These are phyloP conservation scores for Pissodes strobi DNA, from an alignment of 1,140 invertebrate genomes.

Conservation along the genomic window DNA sequence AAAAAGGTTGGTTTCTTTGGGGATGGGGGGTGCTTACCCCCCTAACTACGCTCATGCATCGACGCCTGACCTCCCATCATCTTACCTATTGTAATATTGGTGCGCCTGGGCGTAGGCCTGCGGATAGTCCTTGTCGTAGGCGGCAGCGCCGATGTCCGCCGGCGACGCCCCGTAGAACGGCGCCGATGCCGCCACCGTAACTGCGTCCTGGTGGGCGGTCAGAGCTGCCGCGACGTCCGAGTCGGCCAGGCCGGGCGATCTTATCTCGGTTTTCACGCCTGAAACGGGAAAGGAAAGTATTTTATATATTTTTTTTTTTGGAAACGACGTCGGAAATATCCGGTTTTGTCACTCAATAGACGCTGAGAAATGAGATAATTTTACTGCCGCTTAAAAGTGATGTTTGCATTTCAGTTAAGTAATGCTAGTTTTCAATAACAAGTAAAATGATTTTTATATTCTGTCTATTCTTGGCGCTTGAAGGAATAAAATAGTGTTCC, in stretches of 20 bases:
- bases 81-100: constrained; percentile 72
- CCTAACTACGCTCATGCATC: too few relatives aligned
- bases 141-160: constrained; percentile 46
- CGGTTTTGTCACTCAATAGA: too few relatives aligned
- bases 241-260: constrained; percentile 63
- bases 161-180: constrained; percentile 46
- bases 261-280: constrained; percentile 65
- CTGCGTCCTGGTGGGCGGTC: constrained; percentile 46
- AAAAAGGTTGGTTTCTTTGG: too few relatives aligned
- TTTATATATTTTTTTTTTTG: neutral
- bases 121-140: constrained; percentile 54
- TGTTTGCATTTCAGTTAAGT: too few relatives aligned
- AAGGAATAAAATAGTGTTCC: too few relatives aligned
- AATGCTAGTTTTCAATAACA: too few relatives aligned
- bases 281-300: constrained; percentile 7
- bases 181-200: constrained; percentile 46
- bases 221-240: constrained; percentile 56
- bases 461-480: too few relatives aligned
- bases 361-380: too few relatives aligned
- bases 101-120: constrained; percentile 62
- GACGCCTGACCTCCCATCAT: neutral
- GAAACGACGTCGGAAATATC: neutral
- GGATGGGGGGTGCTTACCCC: too few relatives aligned
- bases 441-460: too few relatives aligned
- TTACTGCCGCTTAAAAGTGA: too few relatives aligned